phyloP scores from a whole-genome alignment of 2,113 vertebrate genomes.

The Saiga tatarica region DNA sequence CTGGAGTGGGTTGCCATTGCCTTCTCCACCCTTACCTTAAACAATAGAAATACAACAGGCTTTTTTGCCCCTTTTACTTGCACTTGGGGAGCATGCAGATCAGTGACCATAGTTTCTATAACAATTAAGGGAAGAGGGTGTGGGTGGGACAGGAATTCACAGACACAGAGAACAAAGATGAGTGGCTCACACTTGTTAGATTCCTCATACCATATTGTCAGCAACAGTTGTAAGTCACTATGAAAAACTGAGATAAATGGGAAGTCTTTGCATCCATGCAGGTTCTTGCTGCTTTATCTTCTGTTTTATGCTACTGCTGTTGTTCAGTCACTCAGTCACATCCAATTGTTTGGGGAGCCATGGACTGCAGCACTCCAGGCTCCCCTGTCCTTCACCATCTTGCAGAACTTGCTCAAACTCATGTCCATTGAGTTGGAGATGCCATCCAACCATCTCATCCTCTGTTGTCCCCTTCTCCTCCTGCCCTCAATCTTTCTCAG shows the following conservation, averaged over 20 bases:
- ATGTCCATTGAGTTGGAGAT: neutral
- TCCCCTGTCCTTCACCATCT: neutral
- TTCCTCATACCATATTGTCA: neutral
- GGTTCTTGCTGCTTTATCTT: slow-evolving; percentile 1
- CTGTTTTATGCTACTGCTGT: neutral
- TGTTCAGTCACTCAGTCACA: neutral
- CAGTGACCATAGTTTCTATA: neutral
- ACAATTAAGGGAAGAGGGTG: neutral
- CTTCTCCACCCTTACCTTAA: neutral
- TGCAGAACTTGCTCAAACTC: neutral
- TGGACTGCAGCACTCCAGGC: neutral
- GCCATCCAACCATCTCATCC: neutral
- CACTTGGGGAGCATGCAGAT: neutral
- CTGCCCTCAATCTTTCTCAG: neutral
- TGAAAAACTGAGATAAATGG: neutral
- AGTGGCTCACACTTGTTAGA: neutral
- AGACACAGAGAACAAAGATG: neutral
- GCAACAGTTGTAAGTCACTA: neutral
- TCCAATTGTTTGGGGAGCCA: neutral
- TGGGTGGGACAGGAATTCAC: neutral
- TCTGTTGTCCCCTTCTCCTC: neutral
- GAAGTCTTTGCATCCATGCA: neutral
- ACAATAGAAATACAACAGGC: neutral
- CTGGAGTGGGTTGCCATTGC: neutral
- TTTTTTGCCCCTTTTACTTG: neutral